phyloP scores from a whole-genome alignment of 2,797 vertebrate genomes.

The Tauraco hartlaubi region DNA sequence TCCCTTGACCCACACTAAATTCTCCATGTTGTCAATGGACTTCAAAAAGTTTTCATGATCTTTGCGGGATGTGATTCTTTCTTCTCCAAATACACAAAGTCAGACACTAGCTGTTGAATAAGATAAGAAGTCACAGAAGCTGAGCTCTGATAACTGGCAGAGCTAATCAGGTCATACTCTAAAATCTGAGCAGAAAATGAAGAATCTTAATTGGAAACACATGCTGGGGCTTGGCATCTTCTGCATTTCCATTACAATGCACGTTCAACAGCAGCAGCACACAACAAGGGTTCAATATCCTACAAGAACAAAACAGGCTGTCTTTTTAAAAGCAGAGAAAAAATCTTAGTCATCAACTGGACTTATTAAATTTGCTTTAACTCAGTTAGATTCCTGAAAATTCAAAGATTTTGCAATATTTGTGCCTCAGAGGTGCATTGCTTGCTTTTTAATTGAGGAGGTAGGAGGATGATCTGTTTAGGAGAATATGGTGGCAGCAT shows the following conservation, averaged over 20 bases:
- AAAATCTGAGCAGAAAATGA: slow-evolving; percentile 24
- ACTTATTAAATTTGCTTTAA: neutral
- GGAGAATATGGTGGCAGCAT: neutral
- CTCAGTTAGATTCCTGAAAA: neutral
- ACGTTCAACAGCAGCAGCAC: neutral
- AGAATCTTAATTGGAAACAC: slow-evolving; percentile 31
- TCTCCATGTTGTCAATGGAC: neutral
- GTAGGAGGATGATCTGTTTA: neutral
- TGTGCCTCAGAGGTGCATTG: neutral
- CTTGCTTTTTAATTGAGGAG: neutral
- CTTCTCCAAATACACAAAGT: neutral
- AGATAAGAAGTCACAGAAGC: neutral
- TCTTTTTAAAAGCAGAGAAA: neutral
- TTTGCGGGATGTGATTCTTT: neutral
- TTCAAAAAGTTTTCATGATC: neutral
- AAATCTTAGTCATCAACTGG: neutral
- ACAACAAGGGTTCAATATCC: neutral
- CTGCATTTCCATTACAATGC: neutral
- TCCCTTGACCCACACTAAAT: neutral
- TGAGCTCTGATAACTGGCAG: neutral
- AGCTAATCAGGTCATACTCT: slow-evolving; percentile 30
- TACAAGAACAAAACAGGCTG: neutral
- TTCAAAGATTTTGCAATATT: neutral
- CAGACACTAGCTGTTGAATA: neutral
- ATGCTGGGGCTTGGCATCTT: neutral